A percentile compares a stretch with the other conserved stretches of the same genome.
Evolutionary conservation across 2,113 vertebrate genomes (phyloP).

Genomic region (Prinia subflava): DNA sequence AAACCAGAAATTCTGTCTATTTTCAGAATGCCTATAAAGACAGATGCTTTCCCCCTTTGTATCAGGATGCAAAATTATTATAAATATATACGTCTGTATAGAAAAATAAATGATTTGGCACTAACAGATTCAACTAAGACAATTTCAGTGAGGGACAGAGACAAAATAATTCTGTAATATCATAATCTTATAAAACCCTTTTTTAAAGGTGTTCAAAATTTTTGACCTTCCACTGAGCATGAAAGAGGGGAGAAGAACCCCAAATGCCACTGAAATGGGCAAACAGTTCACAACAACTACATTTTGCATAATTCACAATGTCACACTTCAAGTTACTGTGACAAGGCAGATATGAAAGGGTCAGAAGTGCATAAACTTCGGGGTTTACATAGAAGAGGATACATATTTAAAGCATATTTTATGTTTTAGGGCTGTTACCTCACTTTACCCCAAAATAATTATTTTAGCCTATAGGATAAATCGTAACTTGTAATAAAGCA

Average conservation of each 20-base stretch:
- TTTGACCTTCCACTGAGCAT: not conserved
- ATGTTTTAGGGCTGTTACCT: not conserved
- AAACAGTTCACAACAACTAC: not conserved
- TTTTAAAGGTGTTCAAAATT: not conserved
- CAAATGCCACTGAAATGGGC: not conserved
- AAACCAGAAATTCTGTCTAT: not conserved
- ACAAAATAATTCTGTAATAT: not conserved
- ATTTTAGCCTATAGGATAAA: not conserved
- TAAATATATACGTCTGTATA: conserved; percentile 6
- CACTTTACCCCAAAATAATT: not conserved
- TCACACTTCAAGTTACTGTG: not conserved
- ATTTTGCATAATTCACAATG: not conserved
- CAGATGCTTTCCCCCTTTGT: not conserved
- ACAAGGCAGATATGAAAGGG: not conserved
- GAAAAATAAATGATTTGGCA: conserved; percentile 38
- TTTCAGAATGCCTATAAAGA: not conserved
- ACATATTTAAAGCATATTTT: not conserved
- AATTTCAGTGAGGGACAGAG: not conserved
- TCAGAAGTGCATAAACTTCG: not conserved
- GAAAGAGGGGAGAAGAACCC: not conserved
- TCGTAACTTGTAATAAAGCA: not conserved
- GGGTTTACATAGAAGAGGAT: not conserved
- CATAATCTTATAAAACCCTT: not conserved
- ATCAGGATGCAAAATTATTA: not conserved
- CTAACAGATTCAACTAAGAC: not conserved